Evolutionary conservation across 2,888 invertebrate species (phyloP).

Genomic region (Mermis nigrescens): DNA sequence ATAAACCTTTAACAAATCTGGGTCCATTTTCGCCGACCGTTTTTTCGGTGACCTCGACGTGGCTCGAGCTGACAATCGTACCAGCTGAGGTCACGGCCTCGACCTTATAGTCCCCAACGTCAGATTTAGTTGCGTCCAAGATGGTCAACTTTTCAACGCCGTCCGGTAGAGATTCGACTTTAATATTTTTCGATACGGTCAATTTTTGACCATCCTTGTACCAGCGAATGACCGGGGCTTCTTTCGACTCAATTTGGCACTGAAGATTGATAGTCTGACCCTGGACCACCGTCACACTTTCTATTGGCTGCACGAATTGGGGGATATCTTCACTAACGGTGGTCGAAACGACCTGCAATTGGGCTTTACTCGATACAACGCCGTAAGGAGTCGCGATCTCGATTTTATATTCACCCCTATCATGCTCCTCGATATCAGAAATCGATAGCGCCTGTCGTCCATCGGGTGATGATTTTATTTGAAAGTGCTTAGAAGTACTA

Average conservation of each 20-base stretch:
- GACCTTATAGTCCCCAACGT: constrained; percentile 21
- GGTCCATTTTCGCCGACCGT: constrained; percentile 42
- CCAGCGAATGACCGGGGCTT: constrained; percentile 18
- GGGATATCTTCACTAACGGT: too few species aligned
- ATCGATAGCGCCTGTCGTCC: background rate
- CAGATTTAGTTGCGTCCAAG: constrained; percentile 3
- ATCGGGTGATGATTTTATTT: constrained; percentile 7
- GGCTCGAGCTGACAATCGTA: background rate
- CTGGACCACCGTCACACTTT: too few species aligned
- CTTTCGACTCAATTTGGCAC: too few species aligned
- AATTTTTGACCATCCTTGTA: constrained; percentile 22
- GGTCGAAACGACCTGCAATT: too few species aligned
- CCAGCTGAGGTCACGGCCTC: constrained; percentile 2
- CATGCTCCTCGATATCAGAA: background rate
- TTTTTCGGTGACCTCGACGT: constrained; percentile 2
- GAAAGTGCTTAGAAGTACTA: constrained; percentile 16
- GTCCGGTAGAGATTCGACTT: constrained; percentile 7
- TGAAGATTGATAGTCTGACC: too few species aligned
- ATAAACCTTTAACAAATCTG: constrained; percentile 51
- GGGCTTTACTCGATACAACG: too few species aligned
- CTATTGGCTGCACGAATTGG: too few species aligned
- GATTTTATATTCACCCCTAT: constrained; percentile 21
- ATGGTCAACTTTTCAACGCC: constrained; percentile 2
- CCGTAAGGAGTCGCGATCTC: background rate
- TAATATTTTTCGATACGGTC: constrained; percentile 16